A percentile compares a stretch with the other conserved stretches of the same genome.
phyloP scores from a whole-genome alignment of 2,888 invertebrate genomes.

The Nephrotoma flavescens region DNA sequence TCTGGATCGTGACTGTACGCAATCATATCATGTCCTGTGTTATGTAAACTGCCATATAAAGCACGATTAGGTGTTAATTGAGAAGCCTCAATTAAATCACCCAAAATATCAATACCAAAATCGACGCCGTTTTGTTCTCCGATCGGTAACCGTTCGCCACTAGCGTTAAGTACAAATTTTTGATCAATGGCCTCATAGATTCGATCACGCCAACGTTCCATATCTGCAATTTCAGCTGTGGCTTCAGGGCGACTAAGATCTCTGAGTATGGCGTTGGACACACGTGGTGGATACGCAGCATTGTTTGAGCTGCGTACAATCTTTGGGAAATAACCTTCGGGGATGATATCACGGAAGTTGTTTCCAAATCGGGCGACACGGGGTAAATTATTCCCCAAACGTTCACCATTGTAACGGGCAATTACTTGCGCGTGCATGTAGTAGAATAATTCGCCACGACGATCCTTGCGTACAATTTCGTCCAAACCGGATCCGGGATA shows the following conservation, averaged over 20 bases:
- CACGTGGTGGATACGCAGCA: conserved; percentile 18
- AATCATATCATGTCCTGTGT: conserved; percentile 64
- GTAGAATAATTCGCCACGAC: conserved; percentile 65
- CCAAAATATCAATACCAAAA: conserved; percentile 56
- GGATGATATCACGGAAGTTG: conserved; percentile 18
- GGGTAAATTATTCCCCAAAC: conserved; percentile 20
- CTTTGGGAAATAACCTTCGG: conserved; percentile 25
- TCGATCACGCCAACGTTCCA: conserved; percentile 27
- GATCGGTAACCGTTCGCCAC: conserved; percentile 16
- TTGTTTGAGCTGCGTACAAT: conserved; percentile 17
- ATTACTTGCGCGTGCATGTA: conserved; percentile 51
- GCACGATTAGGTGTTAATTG: conserved; percentile 48
- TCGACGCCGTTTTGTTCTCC: conserved; percentile 16
- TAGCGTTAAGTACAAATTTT: conserved; percentile 12
- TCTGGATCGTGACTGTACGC: conserved; percentile 71
- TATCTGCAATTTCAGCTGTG: conserved; percentile 18
- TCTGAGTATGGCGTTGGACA: conserved; percentile 13
- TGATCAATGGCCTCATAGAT: conserved; percentile 28
- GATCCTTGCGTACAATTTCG: conserved; percentile 50
- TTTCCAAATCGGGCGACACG: conserved; percentile 17
- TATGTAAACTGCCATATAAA: conserved; percentile 68
- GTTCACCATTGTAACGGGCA: conserved; percentile 23
- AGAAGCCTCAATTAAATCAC: conserved; percentile 62
- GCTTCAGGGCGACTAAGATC: conserved; percentile 16
- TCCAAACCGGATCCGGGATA: conserved; percentile 47